Conservation (phyloP, 2,797 vertebrate genomes). For the Peromyscus aztecus region DNA sequence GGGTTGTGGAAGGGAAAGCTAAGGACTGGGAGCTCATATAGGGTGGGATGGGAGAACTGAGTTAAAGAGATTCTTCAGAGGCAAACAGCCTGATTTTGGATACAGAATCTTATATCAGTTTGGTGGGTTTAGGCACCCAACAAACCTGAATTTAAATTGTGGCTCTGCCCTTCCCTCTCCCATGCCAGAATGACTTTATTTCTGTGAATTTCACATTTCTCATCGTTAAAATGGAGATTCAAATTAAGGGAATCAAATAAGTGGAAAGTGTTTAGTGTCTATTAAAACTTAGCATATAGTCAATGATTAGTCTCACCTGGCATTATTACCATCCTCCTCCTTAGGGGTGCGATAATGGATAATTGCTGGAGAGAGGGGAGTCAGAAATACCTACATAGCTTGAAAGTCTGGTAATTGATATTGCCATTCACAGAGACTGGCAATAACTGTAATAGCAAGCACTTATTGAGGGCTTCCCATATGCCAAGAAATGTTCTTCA, state of each 20-base stretch:
- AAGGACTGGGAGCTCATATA: no score
- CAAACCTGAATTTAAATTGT: neutral
- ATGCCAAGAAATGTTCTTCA: neutral
- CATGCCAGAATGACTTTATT: neutral
- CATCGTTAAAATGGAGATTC: conserved; percentile 1
- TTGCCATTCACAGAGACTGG: neutral
- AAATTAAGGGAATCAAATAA: conserved; percentile 47
- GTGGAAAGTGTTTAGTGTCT: neutral
- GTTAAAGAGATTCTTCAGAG: neutral
- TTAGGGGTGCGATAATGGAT: neutral
- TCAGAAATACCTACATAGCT: neutral
- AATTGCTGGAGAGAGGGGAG: neutral
- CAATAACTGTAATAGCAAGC: neutral
- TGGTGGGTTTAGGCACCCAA: neutral
- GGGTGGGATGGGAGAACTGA: accelerated
- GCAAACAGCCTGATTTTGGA: neutral
- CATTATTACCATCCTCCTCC: neutral
- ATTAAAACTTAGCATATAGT: neutral
- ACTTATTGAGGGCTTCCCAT: neutral
- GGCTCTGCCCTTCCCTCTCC: neutral
- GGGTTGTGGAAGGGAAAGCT: neutral
- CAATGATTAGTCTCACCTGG: neutral
- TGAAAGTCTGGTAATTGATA: conserved; percentile 12
- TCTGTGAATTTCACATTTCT: neutral
- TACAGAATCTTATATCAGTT: neutral